A percentile compares a stretch with the other conserved stretches of the same genome.
phyloP scores from a whole-genome alignment of 1,140 invertebrate species.

The Ceratina calcarata region DNA sequence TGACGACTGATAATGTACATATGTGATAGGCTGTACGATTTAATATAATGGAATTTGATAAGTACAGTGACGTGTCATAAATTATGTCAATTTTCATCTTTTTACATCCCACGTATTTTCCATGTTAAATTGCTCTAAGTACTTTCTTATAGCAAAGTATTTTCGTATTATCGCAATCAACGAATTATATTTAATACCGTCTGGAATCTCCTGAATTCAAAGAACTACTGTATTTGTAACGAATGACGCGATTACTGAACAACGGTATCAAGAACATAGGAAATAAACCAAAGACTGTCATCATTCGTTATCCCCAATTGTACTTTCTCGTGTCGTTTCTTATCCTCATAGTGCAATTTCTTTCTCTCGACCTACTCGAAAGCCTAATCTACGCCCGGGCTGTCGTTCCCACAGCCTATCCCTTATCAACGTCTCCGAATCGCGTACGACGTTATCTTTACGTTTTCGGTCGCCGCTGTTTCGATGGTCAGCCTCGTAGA shows the following conservation, averaged over 20 bases:
- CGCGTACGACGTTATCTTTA: slow-evolving; percentile 38
- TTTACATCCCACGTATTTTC: too few relatives aligned
- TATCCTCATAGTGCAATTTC: slow-evolving; percentile 21
- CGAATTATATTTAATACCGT: not conserved
- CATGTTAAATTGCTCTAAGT: too few relatives aligned
- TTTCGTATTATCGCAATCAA: not conserved
- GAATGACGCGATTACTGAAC: not conserved
- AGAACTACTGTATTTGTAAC: not conserved
- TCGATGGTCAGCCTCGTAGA: not conserved
- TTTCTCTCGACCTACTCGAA: slow-evolving; percentile 13
- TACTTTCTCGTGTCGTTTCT: not conserved
- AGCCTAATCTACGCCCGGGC: slow-evolving; percentile 12
- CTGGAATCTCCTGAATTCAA: not conserved
- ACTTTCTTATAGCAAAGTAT: too few relatives aligned
- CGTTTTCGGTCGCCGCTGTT: slow-evolving; percentile 9
- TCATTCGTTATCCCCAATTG: slow-evolving; percentile 2
- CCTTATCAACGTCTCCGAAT: slow-evolving; percentile 46
- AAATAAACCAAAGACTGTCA: not conserved
- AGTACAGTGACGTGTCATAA: too few relatives aligned
- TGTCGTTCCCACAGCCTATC: slow-evolving; percentile 20
- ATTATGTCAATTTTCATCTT: too few relatives aligned
- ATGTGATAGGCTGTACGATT: too few relatives aligned
- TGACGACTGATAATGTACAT: too few relatives aligned
- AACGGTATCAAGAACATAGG: not conserved
- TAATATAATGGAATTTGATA: too few relatives aligned